Evolutionary conservation across 2,113 vertebrate genomes (phyloP), one percentile per base, ranked within the genome.

Genomic region (Leptosomus discolor): DNA sequence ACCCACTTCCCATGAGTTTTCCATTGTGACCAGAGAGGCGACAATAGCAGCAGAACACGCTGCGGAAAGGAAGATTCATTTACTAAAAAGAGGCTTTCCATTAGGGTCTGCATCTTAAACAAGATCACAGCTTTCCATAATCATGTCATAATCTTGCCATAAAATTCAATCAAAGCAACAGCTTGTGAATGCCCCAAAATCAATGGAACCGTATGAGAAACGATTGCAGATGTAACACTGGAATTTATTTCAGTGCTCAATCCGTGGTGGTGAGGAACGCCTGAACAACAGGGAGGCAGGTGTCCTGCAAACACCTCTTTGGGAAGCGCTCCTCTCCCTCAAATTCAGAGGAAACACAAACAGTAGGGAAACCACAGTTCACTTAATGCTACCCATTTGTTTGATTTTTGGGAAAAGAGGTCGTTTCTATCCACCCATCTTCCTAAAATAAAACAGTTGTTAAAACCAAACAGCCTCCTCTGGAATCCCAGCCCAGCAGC

Each of bases 131-230:
- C 90, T 92, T 90, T 60, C 95, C 79, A 92, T 92, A 90, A 96
- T 93, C 36, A 8, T 43, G 85, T 78, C 92, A 95, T 95, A 79
- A 95, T 96, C 95, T 89, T 63, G 74, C 92, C 91, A 95, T 95
- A 87, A 97, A 94, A 97, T 91, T 85, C 94, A 96, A 95, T 95
- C 92, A 95, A 79, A 89, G 80, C 90, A 97, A 91, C 94, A 96
- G 97, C 95, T 95, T 93, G 94, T 67, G 87, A 93, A 84, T 43
- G n/a, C 81, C 88, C 94, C 67, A 85, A 94, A 96, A 97, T 90
- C 95, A 94, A 96, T 94, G 90, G 79, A 70, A 29, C 58, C 6
- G 5, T 56, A 64, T 9, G 90, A 97, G 90, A 57, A 96, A 93
- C 27, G 76, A 94, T 10, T 95, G 91, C 92, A 74, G 87, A 65